Evolutionary conservation across 2,797 vertebrate genomes (phyloP).

Genomic region (Spinus pinus): DNA sequence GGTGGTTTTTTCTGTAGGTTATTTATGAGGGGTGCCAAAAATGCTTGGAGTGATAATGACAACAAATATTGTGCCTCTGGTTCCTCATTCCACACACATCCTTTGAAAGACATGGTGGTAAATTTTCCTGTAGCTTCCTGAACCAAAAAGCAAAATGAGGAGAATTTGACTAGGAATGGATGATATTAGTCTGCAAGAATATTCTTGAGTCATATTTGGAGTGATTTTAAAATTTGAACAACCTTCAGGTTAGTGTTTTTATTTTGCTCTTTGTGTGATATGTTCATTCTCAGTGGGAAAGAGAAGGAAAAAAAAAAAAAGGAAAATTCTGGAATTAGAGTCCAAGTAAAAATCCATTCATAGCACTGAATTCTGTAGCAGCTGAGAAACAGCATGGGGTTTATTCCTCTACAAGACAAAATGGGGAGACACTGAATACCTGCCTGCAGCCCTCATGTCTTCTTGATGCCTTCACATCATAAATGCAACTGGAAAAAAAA

Average conservation of each 20-base stretch:
- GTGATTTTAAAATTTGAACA: background rate
- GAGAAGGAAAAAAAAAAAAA: rapidly evolving
- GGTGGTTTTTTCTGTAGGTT: background rate
- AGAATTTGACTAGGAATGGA: background rate
- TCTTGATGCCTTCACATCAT: background rate
- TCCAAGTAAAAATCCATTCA: background rate
- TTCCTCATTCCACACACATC: background rate
- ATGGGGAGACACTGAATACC: background rate
- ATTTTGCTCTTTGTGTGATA: background rate
- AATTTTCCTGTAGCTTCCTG: background rate
- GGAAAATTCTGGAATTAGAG: background rate
- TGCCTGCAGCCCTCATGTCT: background rate
- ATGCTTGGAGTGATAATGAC: background rate
- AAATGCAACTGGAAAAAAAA: background rate
- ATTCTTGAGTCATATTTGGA: background rate
- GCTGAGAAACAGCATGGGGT: background rate
- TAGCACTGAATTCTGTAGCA: background rate
- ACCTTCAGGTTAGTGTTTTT: background rate
- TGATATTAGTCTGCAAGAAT: background rate
- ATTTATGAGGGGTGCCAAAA: background rate
- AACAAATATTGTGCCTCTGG: background rate
- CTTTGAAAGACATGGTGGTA: background rate
- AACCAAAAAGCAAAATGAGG: background rate
- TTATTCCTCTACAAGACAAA: background rate
- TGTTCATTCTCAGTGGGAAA: background rate